Base-by-base conservation (phyloP, 30 jellyfish, hydroid and myxozoan genomes). In the Turritopsis dohrnii region DNA sequence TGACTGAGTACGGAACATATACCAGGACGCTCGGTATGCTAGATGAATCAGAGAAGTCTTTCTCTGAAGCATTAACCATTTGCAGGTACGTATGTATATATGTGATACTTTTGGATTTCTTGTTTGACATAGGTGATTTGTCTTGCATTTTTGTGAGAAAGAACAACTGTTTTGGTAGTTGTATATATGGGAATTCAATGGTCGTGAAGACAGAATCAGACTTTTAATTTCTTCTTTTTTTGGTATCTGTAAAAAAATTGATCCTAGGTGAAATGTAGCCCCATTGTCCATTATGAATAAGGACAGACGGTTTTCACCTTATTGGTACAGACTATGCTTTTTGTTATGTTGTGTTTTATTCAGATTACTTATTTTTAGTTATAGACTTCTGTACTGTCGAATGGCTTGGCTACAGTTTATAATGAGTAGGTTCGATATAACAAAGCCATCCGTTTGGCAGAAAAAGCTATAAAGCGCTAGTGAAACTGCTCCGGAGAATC, bases 401-500 rank as follows among this genome's bases (percentile, higher is more conserved):
- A 92, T 72, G 98, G 87, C 86, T 66, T 92, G 71, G 98, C 96
- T 21, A 92, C 96, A n/a, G 96, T 92, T 23, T 92, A 92, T 73
- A 96, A 92, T 75, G 98, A 92, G 71, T 83, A 87, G 84, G 98
- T 96, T 18, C 71, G 96, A 22, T 92, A 92, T 86, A 88, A 88
- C 86, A 92, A 92, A 75, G 98, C 98, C 65, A 95, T 83, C n/a
- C 76, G 96, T 30, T 89, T 92, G 84, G 96, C 92, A 19, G 92
- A 92, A 18, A 92, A 85, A 82, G 98, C 98, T 1, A 92, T 92
- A 30, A 31, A 84, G 29, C 52, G 98, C 98, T 27, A 82, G 76
- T 54, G 91, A 92, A 76, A 92, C 98, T 8, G 73, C 98, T 23
- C 98, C 98, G 8, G 98, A 92, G 79, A 92, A 92, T 82, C 95